A percentile compares a stretch with the other conserved stretches of the same genome.
These are phyloP conservation scores for Diachasmimorpha longicaudata DNA, from an alignment of 1,140 invertebrate genomes.

Conservation along the genomic window DNA sequence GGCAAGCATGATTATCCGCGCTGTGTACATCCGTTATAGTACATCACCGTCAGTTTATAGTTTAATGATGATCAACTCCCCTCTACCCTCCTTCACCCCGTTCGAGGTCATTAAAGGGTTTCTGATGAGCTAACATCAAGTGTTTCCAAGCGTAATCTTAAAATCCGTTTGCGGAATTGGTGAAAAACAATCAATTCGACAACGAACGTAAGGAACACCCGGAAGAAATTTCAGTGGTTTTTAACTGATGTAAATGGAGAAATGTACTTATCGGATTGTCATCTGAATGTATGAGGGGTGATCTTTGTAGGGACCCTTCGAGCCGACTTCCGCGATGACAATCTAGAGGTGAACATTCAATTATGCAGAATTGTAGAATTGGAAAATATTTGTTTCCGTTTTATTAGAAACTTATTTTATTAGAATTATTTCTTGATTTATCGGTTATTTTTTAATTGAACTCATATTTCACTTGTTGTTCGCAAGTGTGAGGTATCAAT, in stretches of 20 bases:
- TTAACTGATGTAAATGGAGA: not conserved
- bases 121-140: not conserved
- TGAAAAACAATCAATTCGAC: not conserved
- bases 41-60: slow-evolving; percentile 20
- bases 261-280: not conserved
- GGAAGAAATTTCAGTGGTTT: not conserved
- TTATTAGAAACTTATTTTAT: too few species aligned
- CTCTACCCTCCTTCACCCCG: not conserved
- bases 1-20: slow-evolving; percentile 38
- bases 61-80: slow-evolving; percentile 20
- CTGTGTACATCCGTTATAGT: slow-evolving; percentile 17
- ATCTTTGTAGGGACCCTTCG: not conserved
- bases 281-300: not conserved
- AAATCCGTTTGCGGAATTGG: not conserved
- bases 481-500: too few species aligned
- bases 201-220: not conserved
- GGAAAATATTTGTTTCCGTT: too few species aligned
- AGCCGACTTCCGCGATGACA: not conserved
- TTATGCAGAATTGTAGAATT: too few species aligned
- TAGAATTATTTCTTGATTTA: too few species aligned
- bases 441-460: too few species aligned
- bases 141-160: not conserved
- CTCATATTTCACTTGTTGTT: too few species aligned
- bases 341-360: too few species aligned
- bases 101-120: not conserved